A percentile compares a stretch with the other conserved stretches of the same genome.
Conservation (phyloP, 2,888 invertebrate species). For the Watsonalla binaria region DNA sequence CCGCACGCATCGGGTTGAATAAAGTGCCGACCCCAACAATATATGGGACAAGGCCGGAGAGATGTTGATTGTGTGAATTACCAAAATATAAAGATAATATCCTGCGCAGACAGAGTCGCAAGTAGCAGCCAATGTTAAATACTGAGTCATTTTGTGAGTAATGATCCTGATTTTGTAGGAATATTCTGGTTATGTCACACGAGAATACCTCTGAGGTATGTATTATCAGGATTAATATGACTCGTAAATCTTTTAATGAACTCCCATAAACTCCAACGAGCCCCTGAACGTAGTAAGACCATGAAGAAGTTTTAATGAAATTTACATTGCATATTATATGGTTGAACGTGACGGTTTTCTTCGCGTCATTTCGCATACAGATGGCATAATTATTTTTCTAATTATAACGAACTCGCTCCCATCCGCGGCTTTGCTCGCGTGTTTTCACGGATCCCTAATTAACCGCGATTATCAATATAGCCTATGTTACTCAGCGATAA, state of each 20-base stretch:
- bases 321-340: slow-evolving; percentile 23
- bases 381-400: slow-evolving; percentile 31
- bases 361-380: slow-evolving; percentile 22
- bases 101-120: no score
- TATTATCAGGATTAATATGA: neutral
- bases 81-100: no score
- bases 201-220: neutral
- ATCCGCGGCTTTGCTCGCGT: no score
- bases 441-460: no score
- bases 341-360: neutral
- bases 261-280: neutral
- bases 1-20: no score
- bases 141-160: neutral
- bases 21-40: no score
- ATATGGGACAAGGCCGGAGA: no score
- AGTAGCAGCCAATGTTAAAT: no score
- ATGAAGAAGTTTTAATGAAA: slow-evolving; percentile 22
- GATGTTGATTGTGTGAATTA: no score
- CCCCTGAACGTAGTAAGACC: neutral
- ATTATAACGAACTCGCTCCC: slow-evolving; percentile 25
- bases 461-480: no score
- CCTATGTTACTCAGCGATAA: no score
- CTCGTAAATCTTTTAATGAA: neutral
- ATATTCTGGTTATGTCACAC: neutral
- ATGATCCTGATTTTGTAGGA: neutral